Base-by-base conservation (phyloP, 2,888 invertebrate species). In the Yponomeuta plumbellus region DNA sequence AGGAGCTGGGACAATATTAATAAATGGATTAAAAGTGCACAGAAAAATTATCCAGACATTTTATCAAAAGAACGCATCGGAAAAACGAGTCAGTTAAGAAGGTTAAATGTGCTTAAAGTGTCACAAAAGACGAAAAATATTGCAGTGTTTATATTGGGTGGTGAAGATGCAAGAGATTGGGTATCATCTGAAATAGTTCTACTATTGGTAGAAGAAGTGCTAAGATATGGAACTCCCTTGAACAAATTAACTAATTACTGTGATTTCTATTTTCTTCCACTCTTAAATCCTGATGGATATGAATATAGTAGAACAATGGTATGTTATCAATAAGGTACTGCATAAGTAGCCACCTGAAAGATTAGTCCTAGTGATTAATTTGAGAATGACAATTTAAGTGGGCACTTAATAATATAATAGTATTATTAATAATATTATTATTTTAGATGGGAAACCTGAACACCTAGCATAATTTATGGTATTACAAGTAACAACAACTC, bases 231-330 rank as follows among this genome's bases (percentile, higher is more conserved):
- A 56, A 69, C 67, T 22, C 68, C 69, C 52, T 65, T 76, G 22
- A 68, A 70, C n/a, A 34, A 64, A 57, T 67, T 86, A 57, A 66
- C 73, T 56, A 68, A 77, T 40, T 68, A 74, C 66, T 87, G 78
- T 72, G 81, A 84, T 71, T 79, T 88, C 69, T 88, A 87, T 70
- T 74, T 89, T 67, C 68, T 88, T 8, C 90, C 90, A 62, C 69
- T 86, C 26, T 72, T 85, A n/a, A 90, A 90, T 74, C 88, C 89
- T 67, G 90, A 90, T 81, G 90, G 90, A 23, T 88, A 86, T 75
- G 76, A 71, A 11, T 83, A 77, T 69, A 87, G 83, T 69, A 87
- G 83, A 69, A 71, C 69, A 61, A 67, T 72, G 76, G 88, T 88
- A 77, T 72, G 70, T 67, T 34, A 34, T 34, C 34, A 34, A 34